Base-by-base conservation (phyloP, 2,888 invertebrate genomes). In the Luperina nickerlii region DNA sequence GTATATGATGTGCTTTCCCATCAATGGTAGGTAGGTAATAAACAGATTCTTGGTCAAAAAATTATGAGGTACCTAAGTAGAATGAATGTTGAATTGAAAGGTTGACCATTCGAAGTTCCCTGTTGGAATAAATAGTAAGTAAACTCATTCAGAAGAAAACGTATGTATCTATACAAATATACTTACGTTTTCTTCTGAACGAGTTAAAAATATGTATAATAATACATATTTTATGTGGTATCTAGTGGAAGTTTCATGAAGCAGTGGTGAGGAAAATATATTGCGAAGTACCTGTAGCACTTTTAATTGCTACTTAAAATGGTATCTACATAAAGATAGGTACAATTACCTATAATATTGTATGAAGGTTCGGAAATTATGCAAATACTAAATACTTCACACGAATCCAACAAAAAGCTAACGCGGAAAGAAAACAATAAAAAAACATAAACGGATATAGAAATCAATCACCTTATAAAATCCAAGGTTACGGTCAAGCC, bases 401-500 rank as follows among this genome's bases (percentile, higher is more conserved):
- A 82, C 48, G n/a, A 74, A 45, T 18, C 32, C 65, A 32, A 8
- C n/a, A 74, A 72, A 72, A 42, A 18, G 0, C 67, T 48, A 38
- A 74, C 48, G 68, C 77, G 70, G 82, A 86, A 76, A 77, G 51
- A 75, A 83, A 65, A 74, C 57, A 74, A 69, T 73, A 38, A 45
- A 32, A 54, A 2, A 54, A 60, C 38, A 74, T 27, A 74, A 32
- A 62, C 60, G 74, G 67, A 82, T 79, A 51, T 32, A 76, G 60
- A 85, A 85, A 85, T 85, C 82, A 90, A 86, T 89, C 86, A 76
- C 70, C 60, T 54, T 69, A 79, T 67, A 74, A 32, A 32, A 66
- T 69, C 48, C 88, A 90, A 90, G 90, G 89, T 90, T 87, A 90
- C 68, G 90, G 90, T 82, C 90, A 90, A 80, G 45, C 11, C 38